Conservation (phyloP, 2,113 vertebrate species). For the Calidris pygmaea region DNA sequence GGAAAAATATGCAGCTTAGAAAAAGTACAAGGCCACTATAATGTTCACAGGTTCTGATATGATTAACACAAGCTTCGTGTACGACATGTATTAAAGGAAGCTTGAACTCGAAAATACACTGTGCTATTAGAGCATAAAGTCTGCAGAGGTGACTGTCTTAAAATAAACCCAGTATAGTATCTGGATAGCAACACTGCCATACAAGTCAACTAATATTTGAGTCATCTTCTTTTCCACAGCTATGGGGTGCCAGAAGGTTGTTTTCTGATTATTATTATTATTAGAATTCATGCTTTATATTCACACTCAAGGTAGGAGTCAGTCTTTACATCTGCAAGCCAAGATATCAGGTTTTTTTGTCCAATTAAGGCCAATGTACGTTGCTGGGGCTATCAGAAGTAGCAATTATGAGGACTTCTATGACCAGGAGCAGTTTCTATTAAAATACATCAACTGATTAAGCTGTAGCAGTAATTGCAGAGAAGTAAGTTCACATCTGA, state of each 20-base stretch:
- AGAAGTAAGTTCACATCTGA: not conserved
- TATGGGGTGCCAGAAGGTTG: not conserved
- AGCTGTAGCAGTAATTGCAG: not conserved
- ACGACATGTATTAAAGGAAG: not conserved
- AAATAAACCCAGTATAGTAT: not conserved
- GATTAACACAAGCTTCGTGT: not conserved
- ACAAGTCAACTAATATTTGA: not conserved
- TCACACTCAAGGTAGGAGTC: not conserved
- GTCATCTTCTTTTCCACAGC: not conserved
- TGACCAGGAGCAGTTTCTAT: constrained; percentile 19
- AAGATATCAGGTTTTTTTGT: not conserved
- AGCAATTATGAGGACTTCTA: not conserved
- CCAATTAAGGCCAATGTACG: not conserved
- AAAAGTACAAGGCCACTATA: not conserved
- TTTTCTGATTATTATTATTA: not conserved
- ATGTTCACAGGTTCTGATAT: not conserved
- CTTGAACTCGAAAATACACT: not conserved
- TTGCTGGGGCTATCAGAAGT: not conserved
- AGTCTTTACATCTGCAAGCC: not conserved
- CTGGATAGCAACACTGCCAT: not conserved
- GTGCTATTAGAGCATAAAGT: not conserved
- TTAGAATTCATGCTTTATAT: not conserved
- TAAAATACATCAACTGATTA: constrained; percentile 23
- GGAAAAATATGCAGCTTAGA: not conserved
- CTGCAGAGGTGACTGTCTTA: not conserved